Evolutionary conservation across 92 coral and sea anemone genomes (phyloP), one percentile per base, ranked within the genome.

Genomic region (Palythoa heliodiscus): DNA sequence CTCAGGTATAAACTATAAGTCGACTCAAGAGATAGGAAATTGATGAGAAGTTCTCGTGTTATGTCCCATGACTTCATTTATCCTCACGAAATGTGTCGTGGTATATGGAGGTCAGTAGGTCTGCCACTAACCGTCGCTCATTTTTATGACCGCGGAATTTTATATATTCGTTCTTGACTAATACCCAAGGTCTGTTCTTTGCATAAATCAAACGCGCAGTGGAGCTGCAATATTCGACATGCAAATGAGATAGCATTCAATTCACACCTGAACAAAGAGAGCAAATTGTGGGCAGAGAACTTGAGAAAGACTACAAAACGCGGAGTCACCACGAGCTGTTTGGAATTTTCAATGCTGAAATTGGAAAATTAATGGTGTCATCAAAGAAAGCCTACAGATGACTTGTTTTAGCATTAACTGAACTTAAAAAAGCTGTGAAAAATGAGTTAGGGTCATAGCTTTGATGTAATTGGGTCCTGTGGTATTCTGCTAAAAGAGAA

Each of bases 141-240:
- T 60, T 67, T 58, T 69, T 14, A 25, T 24, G 73, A 50, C 58
- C 38, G 60, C 52, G 84, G 84, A 64, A 80, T 80, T 58, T 35
- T 37, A 63, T 37, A 68, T 52, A 63, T 63, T 66, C 58, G 52
- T 17, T 38, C 35, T 78, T 78, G 83, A 19, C n/a, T 22, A 22
- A 40, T 14, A 14, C 40, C 37, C 24, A 48, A 66, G 57, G 47
- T 80, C 55, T 5, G 71, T 37, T 40, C 74, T 64, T 11, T 66
- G 84, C 72, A 80, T 80, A 80, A 80, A 80, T 80, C 84, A 80
- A 16, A 80, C 84, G 61, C 58, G 72, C 55, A 38, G 66, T 25
- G 38, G 67, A 29, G 22, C 35, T 24, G 48, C 67, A 55, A 55
- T 61, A 22, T 43, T 61, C 38, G 9, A 1, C 71, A 80, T 80